phyloP scores from a whole-genome alignment of 2,888 invertebrate species.

The Eupeodes luniger region DNA sequence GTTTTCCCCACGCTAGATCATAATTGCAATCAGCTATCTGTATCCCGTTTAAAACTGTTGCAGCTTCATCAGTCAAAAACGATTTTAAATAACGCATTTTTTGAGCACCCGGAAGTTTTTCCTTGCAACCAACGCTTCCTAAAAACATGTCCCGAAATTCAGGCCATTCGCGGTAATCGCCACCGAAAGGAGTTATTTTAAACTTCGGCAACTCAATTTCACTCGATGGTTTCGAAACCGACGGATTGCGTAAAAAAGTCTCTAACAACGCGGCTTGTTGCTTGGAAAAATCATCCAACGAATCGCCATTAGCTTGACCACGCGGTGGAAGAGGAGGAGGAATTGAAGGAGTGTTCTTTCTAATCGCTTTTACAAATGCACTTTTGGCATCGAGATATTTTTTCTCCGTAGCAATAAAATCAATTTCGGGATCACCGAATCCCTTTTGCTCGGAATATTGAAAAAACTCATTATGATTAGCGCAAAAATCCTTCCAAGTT shows the following conservation, averaged over 20 bases:
- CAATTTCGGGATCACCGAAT: conserved; percentile 18
- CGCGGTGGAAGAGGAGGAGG: conserved; percentile 3
- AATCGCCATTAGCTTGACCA: background rate
- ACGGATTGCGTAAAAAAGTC: background rate
- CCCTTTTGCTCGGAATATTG: background rate
- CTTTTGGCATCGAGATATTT: conserved; percentile 25
- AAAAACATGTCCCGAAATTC: background rate
- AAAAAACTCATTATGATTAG: background rate
- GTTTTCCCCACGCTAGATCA: conserved; percentile 34
- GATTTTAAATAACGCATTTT: too few species aligned
- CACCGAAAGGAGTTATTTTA: background rate
- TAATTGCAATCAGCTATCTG: conserved; percentile 21
- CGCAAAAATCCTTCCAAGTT: background rate
- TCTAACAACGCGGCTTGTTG: conserved; percentile 18
- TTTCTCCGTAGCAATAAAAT: conserved; percentile 5
- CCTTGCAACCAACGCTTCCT: too few species aligned
- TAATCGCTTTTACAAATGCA: conserved; percentile 14
- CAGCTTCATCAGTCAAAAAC: background rate
- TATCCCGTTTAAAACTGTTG: conserved; percentile 3
- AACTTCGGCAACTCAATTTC: background rate
- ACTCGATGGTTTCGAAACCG: too few species aligned
- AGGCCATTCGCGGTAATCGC: background rate
- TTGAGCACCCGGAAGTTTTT: too few species aligned
- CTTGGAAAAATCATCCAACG: background rate
- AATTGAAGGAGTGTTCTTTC: background rate